Evolutionary conservation across 1,140 invertebrate genomes (phyloP), one percentile per base, ranked within the genome.

Genomic region (Pteromalus puparum): DNA sequence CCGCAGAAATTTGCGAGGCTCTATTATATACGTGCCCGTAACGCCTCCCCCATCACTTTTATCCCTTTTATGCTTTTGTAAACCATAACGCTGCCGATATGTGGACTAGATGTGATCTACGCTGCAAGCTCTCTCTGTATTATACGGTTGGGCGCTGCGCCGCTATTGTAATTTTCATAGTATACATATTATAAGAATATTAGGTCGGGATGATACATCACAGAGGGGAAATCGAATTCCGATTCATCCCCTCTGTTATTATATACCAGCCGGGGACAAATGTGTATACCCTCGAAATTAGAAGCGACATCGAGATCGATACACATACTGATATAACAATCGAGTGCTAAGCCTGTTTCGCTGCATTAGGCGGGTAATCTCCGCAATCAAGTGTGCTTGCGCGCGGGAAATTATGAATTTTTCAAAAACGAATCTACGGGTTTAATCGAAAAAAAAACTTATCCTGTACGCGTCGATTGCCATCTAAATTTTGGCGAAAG

Each of bases 1-100:
- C 90, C 90, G 77, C 34, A 13, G 18, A 72, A 78, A 78, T 78
- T 79, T 4, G n/a, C 72, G 10, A 30, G 65, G 21, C 24, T 21
- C 72, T 67, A 3, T 26, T 34, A 34, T 34, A 34, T 34, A 5
- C 34, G 34, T 5, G 38, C 9, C 5, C 18, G n/a, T 61, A 61
- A 53, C 48, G 18, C 48, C 30, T 9, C 6, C 28, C n/a, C 1
- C 28, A 28, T 24, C 65, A 7, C 7, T 79, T 38, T 67, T 24
- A 61, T 13, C 75, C 24, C 15, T 28, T 34, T 21, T 34, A 10
- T 65, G 26, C 26, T 28, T 78, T 48, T 46, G 42, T 15, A 5
- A 18, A 75, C 73, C n/a, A 53, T 48, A 61, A 61, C 53, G 53
- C 53, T 5, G 53, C 53, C 21, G 53, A 21, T 21, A 0, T 18